These are phyloP conservation scores for Agrotis ipsilon DNA, from an alignment of 2,888 invertebrate genomes.

Conservation along the genomic window DNA sequence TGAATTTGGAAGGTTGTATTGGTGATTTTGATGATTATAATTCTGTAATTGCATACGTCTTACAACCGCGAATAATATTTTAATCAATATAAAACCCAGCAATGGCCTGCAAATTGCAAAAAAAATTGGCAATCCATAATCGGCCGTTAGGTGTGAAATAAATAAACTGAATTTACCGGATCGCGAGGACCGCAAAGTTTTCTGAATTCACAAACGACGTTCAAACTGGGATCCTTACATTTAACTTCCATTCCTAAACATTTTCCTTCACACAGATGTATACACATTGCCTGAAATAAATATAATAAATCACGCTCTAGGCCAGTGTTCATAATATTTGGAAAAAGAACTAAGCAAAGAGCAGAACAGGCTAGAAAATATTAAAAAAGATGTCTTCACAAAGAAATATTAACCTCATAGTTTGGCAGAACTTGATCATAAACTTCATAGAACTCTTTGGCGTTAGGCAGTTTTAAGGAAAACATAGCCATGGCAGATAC, in stretches of 20 bases:
- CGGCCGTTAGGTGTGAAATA: not conserved
- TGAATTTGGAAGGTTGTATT: too few species aligned
- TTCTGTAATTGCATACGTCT: too few species aligned
- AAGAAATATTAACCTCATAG: slow-evolving; percentile 88
- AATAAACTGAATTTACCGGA: slow-evolving; percentile 81
- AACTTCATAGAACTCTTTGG: slow-evolving; percentile 97
- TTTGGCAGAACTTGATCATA: slow-evolving; percentile 96
- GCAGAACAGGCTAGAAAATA: not conserved
- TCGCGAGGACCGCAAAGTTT: slow-evolving; percentile 97
- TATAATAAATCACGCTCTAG: not conserved
- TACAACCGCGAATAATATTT: too few species aligned
- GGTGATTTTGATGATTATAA: too few species aligned
- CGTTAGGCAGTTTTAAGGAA: slow-evolving; percentile 94
- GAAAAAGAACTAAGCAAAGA: not conserved
- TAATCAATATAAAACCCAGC: too few species aligned
- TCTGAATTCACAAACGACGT: slow-evolving; percentile 94
- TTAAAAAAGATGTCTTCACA: not conserved
- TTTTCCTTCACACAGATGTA: slow-evolving; percentile 96
- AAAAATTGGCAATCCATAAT: too few species aligned
- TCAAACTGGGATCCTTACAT: slow-evolving; percentile 86
- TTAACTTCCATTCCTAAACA: slow-evolving; percentile 96
- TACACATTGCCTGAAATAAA: slow-evolving; percentile 93
- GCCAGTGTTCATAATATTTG: not conserved
- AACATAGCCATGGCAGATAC: slow-evolving; percentile 96
- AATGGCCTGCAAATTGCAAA: too few species aligned